Conservation (phyloP, 2,888 invertebrate genomes). For the Drosophila heteroneura region DNA sequence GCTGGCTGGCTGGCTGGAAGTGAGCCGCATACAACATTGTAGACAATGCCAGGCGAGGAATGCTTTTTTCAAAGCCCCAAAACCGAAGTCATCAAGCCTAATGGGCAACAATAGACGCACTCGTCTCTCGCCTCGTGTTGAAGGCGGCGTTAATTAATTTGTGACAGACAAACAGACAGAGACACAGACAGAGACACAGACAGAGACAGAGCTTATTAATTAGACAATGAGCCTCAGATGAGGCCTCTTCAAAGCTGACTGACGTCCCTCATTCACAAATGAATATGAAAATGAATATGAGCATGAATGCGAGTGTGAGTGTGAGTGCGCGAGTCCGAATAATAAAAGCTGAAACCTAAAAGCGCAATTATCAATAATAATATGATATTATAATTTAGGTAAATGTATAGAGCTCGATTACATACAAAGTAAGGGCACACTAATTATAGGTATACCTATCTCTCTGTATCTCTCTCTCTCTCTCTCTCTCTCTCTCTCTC, state of each 20-base stretch:
- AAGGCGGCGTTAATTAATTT: conserved; percentile 68
- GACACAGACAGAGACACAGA: conserved; percentile 18
- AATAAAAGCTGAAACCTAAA: conserved; percentile 59
- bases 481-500: background rate
- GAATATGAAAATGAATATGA: background rate
- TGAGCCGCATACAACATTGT: conserved; percentile 2
- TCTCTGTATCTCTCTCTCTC: conserved; percentile 6
- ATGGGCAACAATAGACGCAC: conserved; percentile 52
- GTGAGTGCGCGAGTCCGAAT: conserved; percentile 12
- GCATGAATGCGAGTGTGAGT: background rate
- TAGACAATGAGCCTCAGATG: conserved; percentile 59
- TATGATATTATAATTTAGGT: conserved; percentile 71
- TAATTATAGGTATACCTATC: conserved; percentile 53
- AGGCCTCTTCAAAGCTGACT: conserved; percentile 17
- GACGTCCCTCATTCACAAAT: background rate
- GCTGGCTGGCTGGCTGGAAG: conserved; percentile 3
- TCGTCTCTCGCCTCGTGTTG: conserved; percentile 26
- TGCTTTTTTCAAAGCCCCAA: conserved; percentile 19
- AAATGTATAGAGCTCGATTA: conserved; percentile 54
- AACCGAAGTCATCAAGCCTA: conserved; percentile 56
- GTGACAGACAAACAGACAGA: conserved; percentile 47
- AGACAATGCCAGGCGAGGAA: conserved; percentile 34
- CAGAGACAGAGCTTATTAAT: conserved; percentile 62
- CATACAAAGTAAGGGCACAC: conserved; percentile 35
- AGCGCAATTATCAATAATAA: conserved; percentile 75